Conservation (phyloP, 2,113 vertebrate genomes). For the Salminus brasiliensis region DNA sequence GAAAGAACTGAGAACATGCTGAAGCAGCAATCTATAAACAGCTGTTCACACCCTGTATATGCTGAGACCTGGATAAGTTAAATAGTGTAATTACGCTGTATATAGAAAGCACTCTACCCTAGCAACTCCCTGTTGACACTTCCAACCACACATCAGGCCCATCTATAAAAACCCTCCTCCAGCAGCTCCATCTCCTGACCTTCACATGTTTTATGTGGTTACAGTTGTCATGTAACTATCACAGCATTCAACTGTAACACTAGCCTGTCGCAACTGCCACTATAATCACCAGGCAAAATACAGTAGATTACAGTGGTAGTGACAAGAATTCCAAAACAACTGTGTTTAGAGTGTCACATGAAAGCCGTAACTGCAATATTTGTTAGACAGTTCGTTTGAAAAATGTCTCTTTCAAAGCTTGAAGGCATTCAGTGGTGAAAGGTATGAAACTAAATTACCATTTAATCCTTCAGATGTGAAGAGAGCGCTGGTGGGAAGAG, state of each 20-base stretch:
- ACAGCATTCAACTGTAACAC: conserved; percentile 10
- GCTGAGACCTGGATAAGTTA: background rate
- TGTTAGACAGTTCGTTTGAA: conserved; percentile 30
- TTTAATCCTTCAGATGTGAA: conserved; percentile 28
- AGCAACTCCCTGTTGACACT: background rate
- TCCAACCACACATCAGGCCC: background rate
- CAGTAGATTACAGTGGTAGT: conserved; percentile 15
- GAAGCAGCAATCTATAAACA: background rate
- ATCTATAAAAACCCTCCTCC: conserved; percentile 12
- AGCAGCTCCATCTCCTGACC: conserved; percentile 21
- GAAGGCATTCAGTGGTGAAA: conserved; percentile 22
- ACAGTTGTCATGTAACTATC: background rate
- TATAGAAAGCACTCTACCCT: background rate
- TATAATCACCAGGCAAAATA: conserved; percentile 35
- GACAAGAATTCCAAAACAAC: conserved; percentile 38
- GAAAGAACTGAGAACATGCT: background rate
- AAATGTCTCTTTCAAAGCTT: conserved; percentile 35
- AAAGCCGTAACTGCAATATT: conserved; percentile 11
- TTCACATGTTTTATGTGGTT: conserved; percentile 9
- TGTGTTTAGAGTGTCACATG: conserved; percentile 25
- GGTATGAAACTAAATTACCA: conserved; percentile 29
- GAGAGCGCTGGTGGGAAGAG: background rate
- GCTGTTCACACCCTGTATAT: background rate
- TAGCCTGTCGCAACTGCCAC: conserved; percentile 32
- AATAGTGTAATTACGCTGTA: conserved; percentile 3